These are phyloP conservation scores for Heterotilapia buettikoferi DNA, from an alignment of 2,113 vertebrate species.

Conservation along the genomic window DNA sequence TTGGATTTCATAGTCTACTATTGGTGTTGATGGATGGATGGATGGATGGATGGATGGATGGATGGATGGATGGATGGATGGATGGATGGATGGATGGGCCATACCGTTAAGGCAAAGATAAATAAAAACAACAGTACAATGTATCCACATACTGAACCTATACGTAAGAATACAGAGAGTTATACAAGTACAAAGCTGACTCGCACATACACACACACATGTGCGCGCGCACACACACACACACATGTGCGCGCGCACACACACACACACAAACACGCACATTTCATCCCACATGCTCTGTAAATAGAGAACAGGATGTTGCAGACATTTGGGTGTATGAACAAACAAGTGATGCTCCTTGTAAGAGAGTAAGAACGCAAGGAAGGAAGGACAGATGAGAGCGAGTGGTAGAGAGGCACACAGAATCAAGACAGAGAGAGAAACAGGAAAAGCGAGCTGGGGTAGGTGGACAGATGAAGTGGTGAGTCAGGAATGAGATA, in stretches of 20 bases:
- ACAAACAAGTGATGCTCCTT: conserved; percentile 56
- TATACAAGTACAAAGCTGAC: conserved; percentile 40
- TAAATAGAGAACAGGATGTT: conserved; percentile 68
- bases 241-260: background rate
- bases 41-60: background rate
- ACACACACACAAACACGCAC: conserved; percentile 15
- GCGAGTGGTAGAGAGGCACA: background rate
- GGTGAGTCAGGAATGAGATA: conserved; percentile 62
- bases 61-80: background rate
- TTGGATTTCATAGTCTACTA: background rate
- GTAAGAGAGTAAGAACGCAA: conserved; percentile 10
- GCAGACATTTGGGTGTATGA: conserved; percentile 59
- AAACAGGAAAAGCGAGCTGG: background rate
- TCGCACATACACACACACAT: conserved; percentile 19
- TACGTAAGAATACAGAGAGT: background rate
- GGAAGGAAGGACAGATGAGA: background rate
- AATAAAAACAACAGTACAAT: background rate
- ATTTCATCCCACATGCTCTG: conserved; percentile 65
- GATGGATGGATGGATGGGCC: background rate
- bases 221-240: background rate
- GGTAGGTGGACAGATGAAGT: conserved; percentile 65
- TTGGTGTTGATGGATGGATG: background rate
- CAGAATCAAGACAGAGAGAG: background rate
- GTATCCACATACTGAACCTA: conserved; percentile 3
- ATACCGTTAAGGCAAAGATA: background rate